Base-by-base conservation (phyloP, 2,797 vertebrate genomes). In the Melanotaenia nigrans region DNA sequence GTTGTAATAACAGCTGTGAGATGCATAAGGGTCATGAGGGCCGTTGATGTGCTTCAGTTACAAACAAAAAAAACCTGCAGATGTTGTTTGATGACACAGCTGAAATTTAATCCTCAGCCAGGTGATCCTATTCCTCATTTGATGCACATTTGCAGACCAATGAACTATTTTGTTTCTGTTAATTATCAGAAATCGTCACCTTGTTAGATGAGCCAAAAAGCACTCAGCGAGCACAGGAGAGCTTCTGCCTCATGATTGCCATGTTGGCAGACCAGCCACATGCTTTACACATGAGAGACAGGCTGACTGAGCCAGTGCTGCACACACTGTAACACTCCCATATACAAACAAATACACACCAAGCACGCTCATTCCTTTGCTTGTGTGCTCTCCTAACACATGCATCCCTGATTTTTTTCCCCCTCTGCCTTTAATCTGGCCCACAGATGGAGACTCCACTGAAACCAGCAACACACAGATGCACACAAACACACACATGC, bases 381-480 rank as follows among this genome's bases (percentile, higher is more conserved):
- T 78, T 56, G 74, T 35, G 51, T 40, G 57, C 66, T 35, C 68
- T 72, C 56, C 61, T 45, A 62, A 70, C 73, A 75, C 82, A 81
- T 82, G 79, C 74, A 83, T 87, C 84, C 77, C 40, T 83, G 38
- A 64, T 13, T 65, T 70, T 68, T 60, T 58, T n/a, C 28, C n/a
- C 18, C 8, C 67, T 75, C 67, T 30, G 68, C 71, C 76, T 89
- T 85, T 89, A 89, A 91, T 93, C 90, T 92, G 89, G 83, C 83
- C 70, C 68, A 69, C 90, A 93, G 91, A 93, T 92, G 90, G 82
- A 88, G 82, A 78, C 65, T 82, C 64, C 82, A 69, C 61, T 78
- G 72, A 70, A 80, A 71, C 83, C 65, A 72, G 69, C 47, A 65
- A 68, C 75, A 75, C 70, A 62, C 60, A 54, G 45, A 61, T 58